A percentile compares a stretch with the other conserved stretches of the same genome.
These are phyloP conservation scores for Hydrolagus affinis DNA, from an alignment of 2,113 vertebrate species.

Conservation along the genomic window DNA sequence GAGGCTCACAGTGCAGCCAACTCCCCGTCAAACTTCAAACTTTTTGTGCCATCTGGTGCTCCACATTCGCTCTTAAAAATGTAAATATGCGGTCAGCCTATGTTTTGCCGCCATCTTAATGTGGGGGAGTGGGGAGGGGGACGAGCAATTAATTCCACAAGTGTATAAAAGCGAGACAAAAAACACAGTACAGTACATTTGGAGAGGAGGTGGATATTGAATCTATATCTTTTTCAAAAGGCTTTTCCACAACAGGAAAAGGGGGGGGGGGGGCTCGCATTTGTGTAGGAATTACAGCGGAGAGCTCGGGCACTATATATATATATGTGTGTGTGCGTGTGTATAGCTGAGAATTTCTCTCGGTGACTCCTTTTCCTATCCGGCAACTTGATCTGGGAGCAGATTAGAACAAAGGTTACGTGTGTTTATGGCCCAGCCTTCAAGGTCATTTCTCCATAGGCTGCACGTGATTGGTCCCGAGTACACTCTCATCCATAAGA, in stretches of 20 bases:
- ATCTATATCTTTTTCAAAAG: too few relatives aligned
- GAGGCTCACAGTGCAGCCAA: too few relatives aligned
- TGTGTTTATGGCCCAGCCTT: slow-evolving; percentile 29
- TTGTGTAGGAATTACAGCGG: background rate
- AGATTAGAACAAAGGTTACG: slow-evolving; percentile 32
- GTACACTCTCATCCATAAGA: background rate
- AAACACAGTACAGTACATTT: background rate
- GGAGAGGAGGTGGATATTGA: background rate
- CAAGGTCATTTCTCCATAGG: slow-evolving; percentile 30
- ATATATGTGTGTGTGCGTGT: too few relatives aligned
- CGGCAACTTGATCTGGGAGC: slow-evolving; percentile 13
- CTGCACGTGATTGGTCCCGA: slow-evolving; percentile 22
- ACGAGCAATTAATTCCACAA: background rate
- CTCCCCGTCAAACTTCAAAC: background rate
- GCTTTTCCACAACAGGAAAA: background rate
- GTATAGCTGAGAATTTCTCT: background rate
- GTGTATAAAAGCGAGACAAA: background rate
- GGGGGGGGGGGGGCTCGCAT: too few relatives aligned
- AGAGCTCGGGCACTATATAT: background rate
- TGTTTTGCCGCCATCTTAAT: slow-evolving; percentile 26
- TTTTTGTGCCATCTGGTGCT: background rate
- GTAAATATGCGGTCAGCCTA: slow-evolving; percentile 11
- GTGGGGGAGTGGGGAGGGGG: background rate
- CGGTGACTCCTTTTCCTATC: background rate
- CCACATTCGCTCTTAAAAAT: background rate